Conservation (phyloP, 2,888 invertebrate genomes). For the Luperina nickerlii region DNA sequence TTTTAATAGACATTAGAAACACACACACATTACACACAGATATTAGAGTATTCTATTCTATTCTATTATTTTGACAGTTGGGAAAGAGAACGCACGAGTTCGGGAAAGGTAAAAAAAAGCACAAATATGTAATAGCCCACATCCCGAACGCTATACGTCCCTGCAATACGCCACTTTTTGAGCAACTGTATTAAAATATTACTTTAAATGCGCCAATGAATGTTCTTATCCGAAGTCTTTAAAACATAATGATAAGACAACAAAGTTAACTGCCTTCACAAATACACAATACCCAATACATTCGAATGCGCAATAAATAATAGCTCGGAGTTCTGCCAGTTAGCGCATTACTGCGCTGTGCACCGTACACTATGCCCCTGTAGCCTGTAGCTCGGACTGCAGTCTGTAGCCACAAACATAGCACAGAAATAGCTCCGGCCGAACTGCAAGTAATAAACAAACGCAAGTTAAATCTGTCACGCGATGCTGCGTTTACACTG, state of each 20-base stretch:
- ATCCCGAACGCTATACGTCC: too few species aligned
- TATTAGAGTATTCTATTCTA: too few species aligned
- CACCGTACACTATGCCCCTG: slow-evolving; percentile 24
- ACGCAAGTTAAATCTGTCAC: slow-evolving; percentile 67
- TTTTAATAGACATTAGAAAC: too few species aligned
- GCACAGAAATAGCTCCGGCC: slow-evolving; percentile 59
- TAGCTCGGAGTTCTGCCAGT: slow-evolving; percentile 13
- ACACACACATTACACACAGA: too few species aligned
- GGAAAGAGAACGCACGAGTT: too few species aligned
- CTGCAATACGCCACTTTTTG: too few species aligned
- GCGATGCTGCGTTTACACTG: slow-evolving; percentile 59
- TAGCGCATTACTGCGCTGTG: slow-evolving; percentile 13
- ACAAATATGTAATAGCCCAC: too few species aligned
- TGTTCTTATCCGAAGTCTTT: not conserved
- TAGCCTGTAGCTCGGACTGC: slow-evolving; percentile 3
- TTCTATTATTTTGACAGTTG: too few species aligned
- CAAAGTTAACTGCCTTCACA: not conserved
- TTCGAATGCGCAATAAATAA: slow-evolving; percentile 24
- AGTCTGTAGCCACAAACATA: slow-evolving; percentile 32
- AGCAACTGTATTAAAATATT: too few species aligned
- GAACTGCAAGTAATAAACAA: slow-evolving; percentile 66
- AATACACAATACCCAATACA: slow-evolving; percentile 2
- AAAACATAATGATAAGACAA: not conserved
- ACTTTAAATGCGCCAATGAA: not conserved
- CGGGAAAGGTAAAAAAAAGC: too few species aligned